Percentiles rank a stretch among this genome's conserved stretches.
phyloP scores from a whole-genome alignment of 2,113 vertebrate species.

The Macheiramphus alcinus region DNA sequence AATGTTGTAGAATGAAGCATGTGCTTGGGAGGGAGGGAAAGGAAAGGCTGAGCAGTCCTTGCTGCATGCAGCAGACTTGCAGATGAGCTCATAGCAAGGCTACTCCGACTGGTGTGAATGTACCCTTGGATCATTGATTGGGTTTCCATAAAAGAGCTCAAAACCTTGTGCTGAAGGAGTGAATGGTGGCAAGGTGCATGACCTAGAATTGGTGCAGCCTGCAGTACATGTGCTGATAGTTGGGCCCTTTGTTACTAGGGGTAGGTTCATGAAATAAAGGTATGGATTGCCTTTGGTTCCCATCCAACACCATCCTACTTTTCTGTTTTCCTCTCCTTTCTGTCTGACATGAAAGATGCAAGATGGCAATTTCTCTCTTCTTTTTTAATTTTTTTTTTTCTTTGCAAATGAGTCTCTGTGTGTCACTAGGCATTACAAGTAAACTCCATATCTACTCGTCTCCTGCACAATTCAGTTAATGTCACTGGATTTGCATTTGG shows the following conservation, averaged over 20 bases:
- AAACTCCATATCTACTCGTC: accelerated
- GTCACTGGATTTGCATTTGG: neutral
- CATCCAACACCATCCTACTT: neutral
- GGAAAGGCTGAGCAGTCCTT: neutral
- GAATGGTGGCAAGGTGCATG: neutral
- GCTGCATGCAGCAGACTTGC: neutral
- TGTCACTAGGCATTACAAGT: neutral
- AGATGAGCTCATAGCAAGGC: neutral
- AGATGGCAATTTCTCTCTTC: neutral
- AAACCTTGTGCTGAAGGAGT: neutral
- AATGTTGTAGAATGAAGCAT: neutral
- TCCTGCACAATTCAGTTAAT: neutral
- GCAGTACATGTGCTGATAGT: neutral
- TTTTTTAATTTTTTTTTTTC: neutral
- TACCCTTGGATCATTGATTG: neutral
- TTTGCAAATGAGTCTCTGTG: neutral
- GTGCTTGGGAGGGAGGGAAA: neutral
- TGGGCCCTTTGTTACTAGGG: neutral
- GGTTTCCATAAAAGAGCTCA: neutral
- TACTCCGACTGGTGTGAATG: neutral
- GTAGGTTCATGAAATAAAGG: neutral
- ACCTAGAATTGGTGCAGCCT: neutral
- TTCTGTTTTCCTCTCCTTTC: neutral
- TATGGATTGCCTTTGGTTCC: neutral
- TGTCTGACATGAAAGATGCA: neutral